A percentile compares a stretch with the other conserved stretches of the same genome.
These are phyloP conservation scores for Cossypha heuglini DNA, from an alignment of 2,797 vertebrate genomes.

Conservation along the genomic window DNA sequence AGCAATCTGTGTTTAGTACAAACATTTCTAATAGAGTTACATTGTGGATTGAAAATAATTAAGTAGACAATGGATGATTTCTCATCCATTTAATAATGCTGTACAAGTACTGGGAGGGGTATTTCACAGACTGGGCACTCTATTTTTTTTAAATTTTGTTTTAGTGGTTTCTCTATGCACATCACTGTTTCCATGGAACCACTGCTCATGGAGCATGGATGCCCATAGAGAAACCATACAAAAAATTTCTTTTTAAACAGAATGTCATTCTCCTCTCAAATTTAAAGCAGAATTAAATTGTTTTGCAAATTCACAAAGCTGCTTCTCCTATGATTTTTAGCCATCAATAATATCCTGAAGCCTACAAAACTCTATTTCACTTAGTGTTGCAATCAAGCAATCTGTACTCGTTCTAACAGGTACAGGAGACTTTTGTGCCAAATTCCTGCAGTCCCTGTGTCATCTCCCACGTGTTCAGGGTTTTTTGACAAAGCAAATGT, in stretches of 20 bases:
- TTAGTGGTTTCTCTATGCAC: background rate
- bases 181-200: background rate
- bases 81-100: background rate
- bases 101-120: background rate
- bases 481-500: background rate
- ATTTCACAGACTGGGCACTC: background rate
- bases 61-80: background rate
- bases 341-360: background rate
- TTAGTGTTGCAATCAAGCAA: background rate
- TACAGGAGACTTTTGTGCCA: background rate
- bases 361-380: background rate
- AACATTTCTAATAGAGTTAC: background rate
- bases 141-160: background rate
- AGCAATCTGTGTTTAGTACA: background rate
- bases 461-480: background rate
- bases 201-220: background rate
- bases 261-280: background rate
- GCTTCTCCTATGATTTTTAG: background rate
- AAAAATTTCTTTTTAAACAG: background rate
- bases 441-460: background rate
- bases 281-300: background rate
- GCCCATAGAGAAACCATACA: background rate
- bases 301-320: background rate
- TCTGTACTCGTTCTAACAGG: background rate
- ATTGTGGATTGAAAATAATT: background rate